Evolutionary conservation across 2,888 invertebrate genomes (phyloP), one percentile per base, ranked within the genome.

Genomic region (Drosophila mercatorum): DNA sequence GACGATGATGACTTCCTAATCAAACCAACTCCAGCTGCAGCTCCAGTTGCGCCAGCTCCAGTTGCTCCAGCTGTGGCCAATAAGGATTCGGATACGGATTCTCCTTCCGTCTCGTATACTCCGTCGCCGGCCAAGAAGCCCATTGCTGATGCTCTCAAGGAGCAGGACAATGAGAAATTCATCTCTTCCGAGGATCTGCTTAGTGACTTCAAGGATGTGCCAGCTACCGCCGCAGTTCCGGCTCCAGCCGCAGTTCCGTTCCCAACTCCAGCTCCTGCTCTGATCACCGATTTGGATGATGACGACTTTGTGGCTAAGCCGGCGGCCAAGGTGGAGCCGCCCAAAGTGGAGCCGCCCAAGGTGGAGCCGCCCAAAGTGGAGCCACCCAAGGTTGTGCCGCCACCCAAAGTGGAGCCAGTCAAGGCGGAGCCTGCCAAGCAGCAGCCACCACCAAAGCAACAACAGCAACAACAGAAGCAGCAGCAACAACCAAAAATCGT

Each of bases 151-250:
- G 91, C 91, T 2, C 85, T 92, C 5, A 92, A 91, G 68, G 92
- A 92, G 68, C 93, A 92, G 75, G 92, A 92, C 58, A 92, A 92
- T 75, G 93, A 93, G 47, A 92, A 93, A 68, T 93, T 93, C 59
- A 93, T 92, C 60, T 93, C 93, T 1, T 92, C 93, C 14, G 93
- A 93, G 73, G 92, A 93, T 88, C 80, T 93, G 14, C 65, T 92
- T 12, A 90, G 91, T 5, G 92, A 93, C 62, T 92, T 92, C 60
- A 92, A 91, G 69, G 92, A 92, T 38, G 91, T 81, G 7, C 78
- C 84, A 6, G 61, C 53, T 31, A 41, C 17, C 5, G 62, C 58
- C 28, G 40, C 62, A 11, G 31, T 38, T 26, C 22, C 52, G 5
- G 31, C 38, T 36, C 26, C 26, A 7, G 8, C 68, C 59, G 43